Evolutionary conservation across 2,797 vertebrate species (phyloP), one percentile per base, ranked within the genome.

Genomic region (Caiman crocodilus): DNA sequence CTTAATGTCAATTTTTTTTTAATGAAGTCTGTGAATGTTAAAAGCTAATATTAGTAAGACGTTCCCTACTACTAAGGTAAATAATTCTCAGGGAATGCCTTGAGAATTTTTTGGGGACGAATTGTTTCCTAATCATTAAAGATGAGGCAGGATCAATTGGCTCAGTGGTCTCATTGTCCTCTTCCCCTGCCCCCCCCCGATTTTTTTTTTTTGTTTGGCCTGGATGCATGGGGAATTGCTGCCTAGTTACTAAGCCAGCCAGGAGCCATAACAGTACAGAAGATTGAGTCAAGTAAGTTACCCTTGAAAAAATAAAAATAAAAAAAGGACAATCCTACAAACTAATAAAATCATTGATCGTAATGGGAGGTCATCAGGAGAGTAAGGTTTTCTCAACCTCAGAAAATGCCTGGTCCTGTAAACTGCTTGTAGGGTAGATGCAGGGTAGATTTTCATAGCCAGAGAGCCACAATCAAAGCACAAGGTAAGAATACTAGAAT

Each of bases 1-100:
- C 75, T 92, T 93, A 16, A 83, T 90, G 67, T 93, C 65, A 84
- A 88, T 30, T 78, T 61, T 0, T 61, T 0, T 42, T 16, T 78
- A 87, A 60, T 50, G 26, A 7, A 78, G 17, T 13, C 77, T 89
- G 30, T 76, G 35, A 92, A 76, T 93, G 88, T 73, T 84, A 93
- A 84, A 77, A n/a, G 42, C 21, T 82, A 84, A 42, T 81, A 55
- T 77, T 86, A 84, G 26, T 75, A 93, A 60, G n/a, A 69, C 26
- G 80, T 61, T 87, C 18, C 42, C 2, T 93, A 79, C 26, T 15
- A 71, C 5, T 84, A 58, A 92, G 87, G 82, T 18, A 75, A 71
- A 74, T 58, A 21, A 3, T 4, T 2, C 30, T 15, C 57, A 7
- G 21, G 71, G 4, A 61, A 42, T 14, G 28, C 5, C 30, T 63